Evolutionary conservation across 2,888 invertebrate genomes (phyloP).

Genomic region (Xylota segnis): DNA sequence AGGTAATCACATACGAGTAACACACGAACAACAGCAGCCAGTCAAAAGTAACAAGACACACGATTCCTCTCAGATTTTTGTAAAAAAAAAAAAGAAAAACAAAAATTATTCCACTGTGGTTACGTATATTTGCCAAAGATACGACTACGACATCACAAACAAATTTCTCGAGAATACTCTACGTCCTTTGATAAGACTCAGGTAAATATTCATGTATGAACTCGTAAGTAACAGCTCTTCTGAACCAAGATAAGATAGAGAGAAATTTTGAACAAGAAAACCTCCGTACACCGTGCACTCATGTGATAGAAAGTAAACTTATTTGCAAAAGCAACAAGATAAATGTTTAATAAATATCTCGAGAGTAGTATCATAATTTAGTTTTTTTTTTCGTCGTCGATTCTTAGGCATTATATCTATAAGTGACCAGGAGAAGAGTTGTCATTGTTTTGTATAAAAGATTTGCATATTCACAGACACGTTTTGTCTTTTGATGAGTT

Average conservation of each 20-base stretch:
- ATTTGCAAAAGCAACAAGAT: slow-evolving; percentile 33
- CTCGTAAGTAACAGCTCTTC: background rate
- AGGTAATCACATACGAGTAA: slow-evolving; percentile 32
- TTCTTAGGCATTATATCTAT: background rate
- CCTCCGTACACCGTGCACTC: background rate
- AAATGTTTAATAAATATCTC: slow-evolving; percentile 11
- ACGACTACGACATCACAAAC: slow-evolving; percentile 40
- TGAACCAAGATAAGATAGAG: slow-evolving; percentile 28
- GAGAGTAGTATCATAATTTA: background rate
- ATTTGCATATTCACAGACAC: slow-evolving; percentile 9
- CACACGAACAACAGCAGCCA: slow-evolving; percentile 25
- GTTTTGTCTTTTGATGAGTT: slow-evolving; percentile 4
- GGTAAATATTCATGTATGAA: slow-evolving; percentile 18
- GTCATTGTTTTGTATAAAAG: background rate
- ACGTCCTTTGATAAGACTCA: slow-evolving; percentile 53
- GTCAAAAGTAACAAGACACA: slow-evolving; percentile 3
- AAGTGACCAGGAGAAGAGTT: background rate
- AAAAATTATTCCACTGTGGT: slow-evolving; percentile 23
- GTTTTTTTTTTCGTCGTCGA: slow-evolving; percentile 1
- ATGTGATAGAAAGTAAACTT: slow-evolving; percentile 46
- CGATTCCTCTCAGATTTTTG: slow-evolving; percentile 10
- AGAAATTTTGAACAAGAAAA: slow-evolving; percentile 14
- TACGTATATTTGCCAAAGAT: slow-evolving; percentile 56
- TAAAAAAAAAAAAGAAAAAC: too few species aligned
- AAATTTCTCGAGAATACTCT: slow-evolving; percentile 33